Conservation (phyloP, 2,888 invertebrate genomes). For the Ophioninae sp. region DNA sequence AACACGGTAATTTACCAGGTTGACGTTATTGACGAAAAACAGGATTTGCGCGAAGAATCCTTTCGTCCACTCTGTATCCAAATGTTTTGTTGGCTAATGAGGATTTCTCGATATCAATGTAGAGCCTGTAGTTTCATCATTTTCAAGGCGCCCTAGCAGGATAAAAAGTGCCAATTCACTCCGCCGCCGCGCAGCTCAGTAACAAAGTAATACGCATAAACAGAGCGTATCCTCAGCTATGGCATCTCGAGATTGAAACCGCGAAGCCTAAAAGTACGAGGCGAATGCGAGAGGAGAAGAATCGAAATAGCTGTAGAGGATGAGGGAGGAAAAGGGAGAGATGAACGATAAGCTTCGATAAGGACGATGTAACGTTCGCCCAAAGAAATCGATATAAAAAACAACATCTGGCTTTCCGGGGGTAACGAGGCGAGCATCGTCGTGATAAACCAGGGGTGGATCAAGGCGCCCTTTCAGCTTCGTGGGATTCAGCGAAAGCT, state of each 20-base stretch:
- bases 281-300: constrained; percentile 22
- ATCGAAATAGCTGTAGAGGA: background rate
- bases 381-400: constrained; percentile 65
- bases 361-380: constrained; percentile 52
- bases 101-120: background rate
- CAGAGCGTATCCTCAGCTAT: constrained; percentile 44
- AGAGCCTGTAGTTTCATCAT: background rate
- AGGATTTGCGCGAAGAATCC: too few relatives aligned
- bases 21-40: too few relatives aligned
- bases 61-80: too few relatives aligned
- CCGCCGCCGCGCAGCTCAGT: background rate
- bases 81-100: background rate
- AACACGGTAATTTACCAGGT: too few relatives aligned
- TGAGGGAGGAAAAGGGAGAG: background rate
- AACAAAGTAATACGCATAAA: constrained; percentile 2
- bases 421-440: constrained; percentile 66
- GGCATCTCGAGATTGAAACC: constrained; percentile 51
- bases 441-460: constrained; percentile 61
- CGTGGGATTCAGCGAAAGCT: constrained; percentile 32
- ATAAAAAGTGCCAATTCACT: background rate
- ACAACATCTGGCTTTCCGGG: constrained; percentile 60
- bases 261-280: constrained; percentile 2
- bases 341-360: constrained; percentile 42
- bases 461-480: constrained; percentile 39
- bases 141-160: background rate